phyloP scores from a whole-genome alignment of 2,888 invertebrate species.

The Lysandra bellargus region DNA sequence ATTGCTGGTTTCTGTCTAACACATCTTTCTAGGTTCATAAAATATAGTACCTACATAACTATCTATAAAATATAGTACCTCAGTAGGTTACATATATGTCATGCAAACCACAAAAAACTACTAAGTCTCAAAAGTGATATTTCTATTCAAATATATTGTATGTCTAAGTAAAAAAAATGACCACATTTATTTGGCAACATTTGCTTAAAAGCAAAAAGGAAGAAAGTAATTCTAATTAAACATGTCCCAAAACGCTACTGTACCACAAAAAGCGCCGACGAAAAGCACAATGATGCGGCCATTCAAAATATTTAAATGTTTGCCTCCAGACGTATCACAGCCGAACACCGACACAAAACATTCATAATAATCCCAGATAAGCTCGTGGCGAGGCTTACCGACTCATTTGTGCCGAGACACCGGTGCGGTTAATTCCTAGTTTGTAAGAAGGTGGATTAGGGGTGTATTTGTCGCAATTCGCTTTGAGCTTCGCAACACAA shows the following conservation, averaged over 20 bases:
- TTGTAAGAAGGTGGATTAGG: constrained; percentile 70
- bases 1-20: neutral
- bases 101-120: too few relatives aligned
- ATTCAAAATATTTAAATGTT: constrained; percentile 46
- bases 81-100: too few relatives aligned
- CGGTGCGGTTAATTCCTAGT: constrained; percentile 64
- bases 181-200: neutral
- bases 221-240: constrained; percentile 18
- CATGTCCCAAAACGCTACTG: constrained; percentile 9
- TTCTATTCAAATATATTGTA: neutral
- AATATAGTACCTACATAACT: neutral
- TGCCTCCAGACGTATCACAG: constrained; percentile 56
- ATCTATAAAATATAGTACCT: neutral
- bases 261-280: constrained; percentile 36
- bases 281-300: constrained; percentile 37
- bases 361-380: constrained; percentile 65
- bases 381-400: constrained; percentile 66
- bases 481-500: constrained; percentile 49
- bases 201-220: neutral
- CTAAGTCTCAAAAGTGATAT: neutral
- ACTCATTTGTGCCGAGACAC: constrained; percentile 69
- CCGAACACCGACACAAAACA: constrained; percentile 67
- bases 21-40: neutral
- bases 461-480: constrained; percentile 62
- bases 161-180: neutral